Evolutionary conservation across 2,888 invertebrate species (phyloP).

Genomic region (Hydropsyche betteni): DNA sequence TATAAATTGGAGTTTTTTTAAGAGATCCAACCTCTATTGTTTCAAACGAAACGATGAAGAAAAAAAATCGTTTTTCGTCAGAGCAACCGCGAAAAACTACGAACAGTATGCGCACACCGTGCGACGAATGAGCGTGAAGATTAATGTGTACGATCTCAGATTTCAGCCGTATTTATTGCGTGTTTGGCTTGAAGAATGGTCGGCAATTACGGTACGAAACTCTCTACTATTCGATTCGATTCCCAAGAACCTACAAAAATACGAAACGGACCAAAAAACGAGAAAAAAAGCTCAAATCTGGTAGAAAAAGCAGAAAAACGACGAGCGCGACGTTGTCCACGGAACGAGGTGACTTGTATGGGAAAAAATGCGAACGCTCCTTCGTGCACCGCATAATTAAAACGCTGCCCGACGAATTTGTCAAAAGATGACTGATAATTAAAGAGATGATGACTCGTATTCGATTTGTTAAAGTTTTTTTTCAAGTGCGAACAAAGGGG

Average conservation of each 20-base stretch:
- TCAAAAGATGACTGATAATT: neutral
- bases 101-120: no score
- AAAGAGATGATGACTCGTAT: neutral
- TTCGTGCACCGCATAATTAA: conserved; percentile 17
- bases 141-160: conserved; percentile 33
- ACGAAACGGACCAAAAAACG: neutral
- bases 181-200: conserved; percentile 40
- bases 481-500: no score
- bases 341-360: conserved; percentile 22
- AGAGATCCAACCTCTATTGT: no score
- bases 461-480: no score
- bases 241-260: conserved; percentile 11
- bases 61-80: no score
- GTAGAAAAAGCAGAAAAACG: conserved; percentile 7
- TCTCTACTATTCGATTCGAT: conserved; percentile 36
- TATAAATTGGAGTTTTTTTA: no score
- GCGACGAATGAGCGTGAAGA: conserved; percentile 17
- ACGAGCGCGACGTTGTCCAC: no score
- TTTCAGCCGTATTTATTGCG: conserved; percentile 40
- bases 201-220: conserved; percentile 36
- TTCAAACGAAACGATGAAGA: no score
- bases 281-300: neutral
- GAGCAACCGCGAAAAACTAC: no score
- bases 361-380: conserved; percentile 9
- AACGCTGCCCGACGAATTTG: conserved; percentile 15